A percentile compares a stretch with the other conserved stretches of the same genome.
Evolutionary conservation across 2,888 invertebrate species (phyloP).

Genomic region (Endotricha flammealis): DNA sequence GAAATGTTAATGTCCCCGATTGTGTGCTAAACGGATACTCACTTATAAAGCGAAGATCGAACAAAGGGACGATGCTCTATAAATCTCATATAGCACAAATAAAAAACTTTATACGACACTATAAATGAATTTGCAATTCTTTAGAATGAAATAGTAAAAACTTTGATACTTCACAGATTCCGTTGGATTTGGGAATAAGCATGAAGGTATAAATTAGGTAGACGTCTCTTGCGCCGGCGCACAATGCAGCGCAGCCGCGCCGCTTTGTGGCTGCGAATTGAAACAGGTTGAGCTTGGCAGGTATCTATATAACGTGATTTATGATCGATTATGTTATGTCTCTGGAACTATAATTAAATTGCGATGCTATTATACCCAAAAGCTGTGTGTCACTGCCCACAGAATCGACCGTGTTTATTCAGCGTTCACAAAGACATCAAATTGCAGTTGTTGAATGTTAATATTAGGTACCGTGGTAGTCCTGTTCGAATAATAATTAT

Average conservation of each 20-base stretch:
- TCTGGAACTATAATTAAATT: constrained; percentile 68
- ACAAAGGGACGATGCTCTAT: constrained; percentile 61
- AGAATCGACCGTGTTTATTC: constrained; percentile 45
- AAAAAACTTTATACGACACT: constrained; percentile 52
- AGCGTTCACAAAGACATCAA: no score
- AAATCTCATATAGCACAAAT: constrained; percentile 55
- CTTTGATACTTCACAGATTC: constrained; percentile 48
- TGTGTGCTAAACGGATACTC: constrained; percentile 66
- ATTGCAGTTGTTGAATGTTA: constrained; percentile 34
- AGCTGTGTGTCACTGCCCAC: constrained; percentile 62
- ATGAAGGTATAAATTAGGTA: constrained; percentile 73
- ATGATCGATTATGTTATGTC: constrained; percentile 70
- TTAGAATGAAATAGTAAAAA: constrained; percentile 51
- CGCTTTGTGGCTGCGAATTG: constrained; percentile 65
- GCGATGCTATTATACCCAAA: constrained; percentile 64
- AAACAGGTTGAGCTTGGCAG: constrained; percentile 76
- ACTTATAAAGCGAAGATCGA: constrained; percentile 46
- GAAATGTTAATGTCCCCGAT: constrained; percentile 67
- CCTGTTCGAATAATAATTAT: constrained; percentile 15
- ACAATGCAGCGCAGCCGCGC: constrained; percentile 48
- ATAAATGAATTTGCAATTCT: constrained; percentile 59
- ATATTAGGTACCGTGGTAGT: constrained; percentile 32
- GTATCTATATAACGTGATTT: constrained; percentile 72
- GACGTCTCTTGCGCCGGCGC: constrained; percentile 47
- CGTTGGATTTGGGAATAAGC: constrained; percentile 59